Percentiles rank a stretch among this genome's conserved stretches.
Conservation (phyloP, 2,113 vertebrate genomes). For the Propithecus coquereli region DNA sequence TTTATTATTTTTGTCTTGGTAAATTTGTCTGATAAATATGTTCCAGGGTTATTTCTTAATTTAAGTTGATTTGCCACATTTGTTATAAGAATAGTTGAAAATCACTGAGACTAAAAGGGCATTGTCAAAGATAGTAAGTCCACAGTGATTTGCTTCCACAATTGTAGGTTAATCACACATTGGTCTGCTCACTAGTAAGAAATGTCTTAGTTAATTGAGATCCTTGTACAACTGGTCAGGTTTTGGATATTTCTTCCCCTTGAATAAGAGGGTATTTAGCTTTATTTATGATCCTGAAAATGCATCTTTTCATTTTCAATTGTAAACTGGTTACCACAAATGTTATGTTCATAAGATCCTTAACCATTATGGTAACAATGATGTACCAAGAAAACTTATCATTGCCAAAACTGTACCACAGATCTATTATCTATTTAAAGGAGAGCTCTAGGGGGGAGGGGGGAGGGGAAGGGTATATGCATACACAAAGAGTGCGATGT, state of each 20-base stretch:
- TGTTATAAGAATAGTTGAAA: constrained; percentile 42
- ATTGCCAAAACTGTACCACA: constrained; percentile 76
- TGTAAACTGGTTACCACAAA: constrained; percentile 80
- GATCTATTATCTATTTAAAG: constrained; percentile 75
- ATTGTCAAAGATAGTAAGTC: constrained; percentile 68
- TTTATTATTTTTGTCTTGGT: background rate
- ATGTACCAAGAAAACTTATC: constrained; percentile 60
- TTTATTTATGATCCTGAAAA: constrained; percentile 85
- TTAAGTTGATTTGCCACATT: background rate
- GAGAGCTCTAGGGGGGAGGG: constrained; percentile 63
- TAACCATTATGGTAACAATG: constrained; percentile 72
- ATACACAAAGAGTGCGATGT: too few relatives aligned
- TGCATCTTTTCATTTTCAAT: constrained; percentile 78
- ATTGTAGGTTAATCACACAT: constrained; percentile 69
- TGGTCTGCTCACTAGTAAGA: constrained; percentile 70
- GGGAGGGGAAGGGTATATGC: too few relatives aligned
- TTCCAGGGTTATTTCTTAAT: background rate
- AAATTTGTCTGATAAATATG: background rate
- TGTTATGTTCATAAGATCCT: constrained; percentile 65
- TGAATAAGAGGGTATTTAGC: constrained; percentile 75
- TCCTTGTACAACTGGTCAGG: constrained; percentile 77
- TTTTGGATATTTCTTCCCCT: constrained; percentile 65
- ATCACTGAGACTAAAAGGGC: constrained; percentile 53
- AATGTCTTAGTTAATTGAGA: constrained; percentile 78
- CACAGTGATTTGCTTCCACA: constrained; percentile 73